Conservation (phyloP, 35 echinoderm and acorn worm species). For the Ptychodera flava region DNA sequence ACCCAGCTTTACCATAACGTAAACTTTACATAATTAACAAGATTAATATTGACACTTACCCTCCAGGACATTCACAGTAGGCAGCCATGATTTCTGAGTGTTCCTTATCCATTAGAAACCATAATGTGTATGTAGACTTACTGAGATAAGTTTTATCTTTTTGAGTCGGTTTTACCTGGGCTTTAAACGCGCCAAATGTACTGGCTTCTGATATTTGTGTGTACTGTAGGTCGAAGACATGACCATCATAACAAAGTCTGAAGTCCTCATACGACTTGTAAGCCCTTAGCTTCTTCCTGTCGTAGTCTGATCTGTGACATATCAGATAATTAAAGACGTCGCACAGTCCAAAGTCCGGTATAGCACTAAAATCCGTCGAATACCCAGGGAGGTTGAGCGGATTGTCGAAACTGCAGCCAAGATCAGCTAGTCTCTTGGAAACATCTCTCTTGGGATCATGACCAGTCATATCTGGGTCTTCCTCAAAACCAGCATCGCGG, state of each 20-base stretch:
- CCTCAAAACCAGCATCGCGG: neutral
- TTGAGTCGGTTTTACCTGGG: neutral
- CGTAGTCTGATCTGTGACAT: constrained; percentile 6
- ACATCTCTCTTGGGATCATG: neutral
- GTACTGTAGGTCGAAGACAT: neutral
- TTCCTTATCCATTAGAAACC: neutral
- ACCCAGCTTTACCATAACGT: too few relatives aligned
- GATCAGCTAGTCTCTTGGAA: too few relatives aligned
- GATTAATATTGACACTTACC: too few relatives aligned
- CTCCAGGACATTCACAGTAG: neutral
- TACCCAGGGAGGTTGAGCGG: neutral
- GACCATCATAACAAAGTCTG: neutral
- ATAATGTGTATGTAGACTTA: neutral
- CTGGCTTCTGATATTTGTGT: neutral
- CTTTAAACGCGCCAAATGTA: neutral
- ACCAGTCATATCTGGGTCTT: neutral
- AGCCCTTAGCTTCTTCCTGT: neutral
- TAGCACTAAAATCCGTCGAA: constrained; percentile 6
- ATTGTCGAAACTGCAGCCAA: neutral
- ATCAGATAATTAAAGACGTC: constrained; percentile 23
- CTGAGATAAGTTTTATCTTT: neutral
- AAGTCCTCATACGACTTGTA: neutral
- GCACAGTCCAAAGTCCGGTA: constrained; percentile 6
- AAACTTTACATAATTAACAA: too few relatives aligned
- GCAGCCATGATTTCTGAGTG: neutral